Base-by-base conservation (phyloP, 1,140 invertebrate species). In the Drosophila quadrilineata region DNA sequence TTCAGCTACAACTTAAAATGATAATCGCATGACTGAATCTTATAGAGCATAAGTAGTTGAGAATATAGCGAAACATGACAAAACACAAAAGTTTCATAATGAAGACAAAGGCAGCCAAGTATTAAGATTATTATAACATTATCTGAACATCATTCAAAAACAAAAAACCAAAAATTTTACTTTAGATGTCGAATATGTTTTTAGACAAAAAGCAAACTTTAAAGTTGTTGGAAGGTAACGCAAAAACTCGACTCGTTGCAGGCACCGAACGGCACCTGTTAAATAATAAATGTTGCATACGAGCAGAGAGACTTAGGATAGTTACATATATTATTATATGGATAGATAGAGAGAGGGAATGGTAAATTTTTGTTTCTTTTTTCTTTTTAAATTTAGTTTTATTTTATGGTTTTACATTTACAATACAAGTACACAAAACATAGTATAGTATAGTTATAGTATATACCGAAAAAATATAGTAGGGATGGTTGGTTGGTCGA, bases 1-100 rank as follows among this genome's bases (percentile, higher is more conserved):
- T 75, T 84, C 79, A 87, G 57, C 82, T 87, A 87, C 82, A 87
- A 87, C 43, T 48, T n/a, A 84, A 87, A 77, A 75, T n/a, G n/a
- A n/a, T n/a, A 64, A 35, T 48, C 4, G 65, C 57, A 67, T 33
- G 56, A 67, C 73, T 75, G 67, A 62, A 38, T 75, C 62, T 75
- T 59, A 85, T 67, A 64, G 48, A 50, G 57, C 48, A 53, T 26
- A 26, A 24, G 64, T 60, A 50, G 48, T 54, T 63, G 40, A 65
- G 54, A 52, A 48, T 68, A 41, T n/a, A n/a, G n/a, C n/a, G 54
- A 69, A 71, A 86, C 82, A 87, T 64, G 63, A 48, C 82, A 80
- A 71, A 69, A 86, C 62, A 49, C 52, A 82, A 80, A 70, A 72
- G 40, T 46, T 6, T 33, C 49, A 66, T 56, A 67, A 63, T 57